These are phyloP conservation scores for Picus viridis DNA, from an alignment of 2,797 vertebrate species.

Conservation along the genomic window DNA sequence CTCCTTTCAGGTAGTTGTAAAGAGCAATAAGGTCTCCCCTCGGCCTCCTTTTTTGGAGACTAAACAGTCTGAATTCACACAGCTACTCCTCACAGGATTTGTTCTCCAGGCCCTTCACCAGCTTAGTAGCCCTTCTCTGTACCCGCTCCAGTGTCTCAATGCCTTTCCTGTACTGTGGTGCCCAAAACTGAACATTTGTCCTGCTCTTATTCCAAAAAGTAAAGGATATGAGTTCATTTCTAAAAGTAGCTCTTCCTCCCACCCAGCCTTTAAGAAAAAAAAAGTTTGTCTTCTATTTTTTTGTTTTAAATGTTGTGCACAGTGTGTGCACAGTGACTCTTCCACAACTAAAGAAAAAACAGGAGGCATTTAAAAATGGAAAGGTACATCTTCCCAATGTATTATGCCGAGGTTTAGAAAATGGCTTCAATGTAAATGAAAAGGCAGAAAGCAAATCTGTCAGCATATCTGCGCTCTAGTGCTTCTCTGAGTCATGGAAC, in stretches of 20 bases:
- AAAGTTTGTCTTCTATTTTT: too few relatives aligned
- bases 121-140: too few relatives aligned
- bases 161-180: too few relatives aligned
- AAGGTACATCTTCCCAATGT: slow-evolving; percentile 24
- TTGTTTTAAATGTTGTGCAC: neutral
- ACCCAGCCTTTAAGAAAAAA: too few relatives aligned
- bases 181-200: neutral
- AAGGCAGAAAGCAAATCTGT: slow-evolving; percentile 71
- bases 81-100: too few relatives aligned
- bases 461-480: slow-evolving; percentile 45
- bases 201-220: neutral
- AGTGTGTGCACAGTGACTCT: neutral
- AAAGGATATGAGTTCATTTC: neutral
- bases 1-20: too few relatives aligned
- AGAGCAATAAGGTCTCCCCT: too few relatives aligned
- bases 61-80: too few relatives aligned
- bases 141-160: too few relatives aligned
- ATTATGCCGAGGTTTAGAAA: slow-evolving; percentile 66
- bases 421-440: slow-evolving; percentile 66
- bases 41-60: too few relatives aligned
- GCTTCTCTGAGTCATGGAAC: slow-evolving; percentile 58
- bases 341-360: neutral
- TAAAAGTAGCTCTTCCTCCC: neutral
- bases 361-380: neutral
- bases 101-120: too few relatives aligned